A percentile compares a stretch with the other conserved stretches of the same genome.
Conservation (phyloP, 1,140 invertebrate species). For the Diabrotica undecimpunctata region DNA sequence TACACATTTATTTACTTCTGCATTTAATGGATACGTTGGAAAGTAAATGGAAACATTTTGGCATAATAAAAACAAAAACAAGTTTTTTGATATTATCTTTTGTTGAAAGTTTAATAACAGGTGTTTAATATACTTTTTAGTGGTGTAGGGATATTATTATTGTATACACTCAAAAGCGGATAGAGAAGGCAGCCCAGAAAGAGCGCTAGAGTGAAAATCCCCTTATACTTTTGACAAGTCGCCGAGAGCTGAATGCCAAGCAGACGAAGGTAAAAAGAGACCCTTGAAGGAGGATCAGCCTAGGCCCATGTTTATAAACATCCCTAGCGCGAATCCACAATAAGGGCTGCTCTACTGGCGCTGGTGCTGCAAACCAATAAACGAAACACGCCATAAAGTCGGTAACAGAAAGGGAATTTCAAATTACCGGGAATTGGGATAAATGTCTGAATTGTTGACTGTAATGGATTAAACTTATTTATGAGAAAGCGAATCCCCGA, state of each 20-base stretch:
- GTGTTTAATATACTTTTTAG: too few relatives aligned
- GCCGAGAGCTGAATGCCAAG: not conserved
- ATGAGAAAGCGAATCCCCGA: not conserved
- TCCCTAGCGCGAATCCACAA: not conserved
- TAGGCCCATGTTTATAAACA: not conserved
- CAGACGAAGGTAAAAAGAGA: not conserved
- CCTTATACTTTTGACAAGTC: conserved; percentile 2
- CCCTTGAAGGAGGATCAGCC: not conserved
- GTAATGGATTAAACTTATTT: conserved; percentile 3
- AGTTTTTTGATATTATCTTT: too few relatives aligned
- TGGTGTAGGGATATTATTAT: too few relatives aligned
- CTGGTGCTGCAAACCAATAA: not conserved
- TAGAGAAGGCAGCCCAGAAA: too few relatives aligned
- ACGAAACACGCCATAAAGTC: not conserved
- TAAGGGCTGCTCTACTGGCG: not conserved
- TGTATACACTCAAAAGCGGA: too few relatives aligned
- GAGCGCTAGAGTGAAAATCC: not conserved
- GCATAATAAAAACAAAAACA: too few relatives aligned
- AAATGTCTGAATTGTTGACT: conserved; percentile 2
- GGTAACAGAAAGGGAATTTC: conserved; percentile 2
- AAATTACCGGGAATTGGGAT: not conserved
- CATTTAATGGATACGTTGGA: too few relatives aligned
- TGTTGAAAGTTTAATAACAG: too few relatives aligned
- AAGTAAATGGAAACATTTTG: too few relatives aligned
- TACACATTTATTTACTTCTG: too few relatives aligned